Evolutionary conservation across 2,113 vertebrate genomes (phyloP), one percentile per base, ranked within the genome.

Genomic region (Cnemophilus loriae): DNA sequence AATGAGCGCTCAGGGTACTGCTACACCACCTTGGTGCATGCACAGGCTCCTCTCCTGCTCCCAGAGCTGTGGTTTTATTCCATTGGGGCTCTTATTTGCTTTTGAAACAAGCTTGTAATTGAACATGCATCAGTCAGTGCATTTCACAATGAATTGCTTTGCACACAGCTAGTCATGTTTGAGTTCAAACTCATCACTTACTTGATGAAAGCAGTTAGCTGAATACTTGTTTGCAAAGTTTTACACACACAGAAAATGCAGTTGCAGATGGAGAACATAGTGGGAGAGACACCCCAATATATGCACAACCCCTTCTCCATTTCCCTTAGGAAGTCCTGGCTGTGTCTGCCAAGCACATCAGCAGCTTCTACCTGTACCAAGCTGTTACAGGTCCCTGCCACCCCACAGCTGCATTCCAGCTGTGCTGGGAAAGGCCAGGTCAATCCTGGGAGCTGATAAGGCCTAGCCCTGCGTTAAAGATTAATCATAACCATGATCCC

Each of bases 61-160:
- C 75, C 64, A 74, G 83, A 90, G 84, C 56, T 89, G 94, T 4
- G 20, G 78, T 68, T 91, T 91, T 91, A 81, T 71, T 97, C 90
- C 63, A 22, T 89, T 67, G 39, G 10, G 74, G 60, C 74, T 90
- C n/a, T 89, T 91, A 59, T 16, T 97, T 93, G 93, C 80, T 84
- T 95, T 83, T 59, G 83, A 91, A 95, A 95, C 84, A 95, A 96
- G 74, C 59, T 84, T 93, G 89, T 96, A 73, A 37, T 84, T 95
- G 92, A 92, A 94, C 93, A 95, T 35, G 85, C 93, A 84, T 94
- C 77, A n/a, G 73, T 93, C 84, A 74, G 80, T 96, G 90, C 90
- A 84, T 96, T 97, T 96, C 74, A 87, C 92, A 46, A 82, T 89
- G 87, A 94, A 80, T 94, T 94, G 74, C 94, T 98, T 97, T 97